Conservation (phyloP, 2,797 vertebrate species). For the Gastrophryne carolinensis region DNA sequence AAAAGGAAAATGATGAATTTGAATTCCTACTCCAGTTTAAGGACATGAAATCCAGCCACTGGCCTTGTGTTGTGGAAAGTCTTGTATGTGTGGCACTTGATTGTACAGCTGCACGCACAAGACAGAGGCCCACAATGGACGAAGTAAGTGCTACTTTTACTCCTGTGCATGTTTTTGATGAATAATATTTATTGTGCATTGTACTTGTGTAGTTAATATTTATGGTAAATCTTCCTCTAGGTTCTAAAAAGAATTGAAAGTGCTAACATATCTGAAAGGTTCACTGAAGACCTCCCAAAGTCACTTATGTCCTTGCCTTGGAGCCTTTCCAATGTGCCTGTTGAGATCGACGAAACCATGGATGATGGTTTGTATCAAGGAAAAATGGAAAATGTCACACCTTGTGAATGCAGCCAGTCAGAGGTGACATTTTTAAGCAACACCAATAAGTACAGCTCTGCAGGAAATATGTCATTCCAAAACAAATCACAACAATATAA, state of each 20-base stretch:
- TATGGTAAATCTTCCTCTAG: constrained; percentile 50
- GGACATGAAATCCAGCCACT: constrained; percentile 62
- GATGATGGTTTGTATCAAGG: constrained; percentile 1
- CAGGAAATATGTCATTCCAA: neutral
- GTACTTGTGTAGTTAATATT: neutral
- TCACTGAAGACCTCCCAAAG: constrained; percentile 59
- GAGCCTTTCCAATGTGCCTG: constrained; percentile 54
- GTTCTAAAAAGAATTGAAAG: constrained; percentile 61
- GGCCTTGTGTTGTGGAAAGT: constrained; percentile 60
- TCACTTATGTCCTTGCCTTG: constrained; percentile 59
- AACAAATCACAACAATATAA: neutral
- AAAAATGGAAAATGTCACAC: constrained; percentile 17
- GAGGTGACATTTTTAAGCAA: constrained; percentile 65
- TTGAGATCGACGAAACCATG: constrained; percentile 67
- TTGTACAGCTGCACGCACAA: constrained; percentile 56
- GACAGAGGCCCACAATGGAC: constrained; percentile 64
- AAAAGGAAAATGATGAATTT: constrained; percentile 66
- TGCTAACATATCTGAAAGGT: constrained; percentile 56
- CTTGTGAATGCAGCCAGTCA: constrained; percentile 68
- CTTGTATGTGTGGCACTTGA: constrained; percentile 64
- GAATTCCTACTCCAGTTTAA: constrained; percentile 66
- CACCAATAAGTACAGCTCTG: constrained; percentile 27
- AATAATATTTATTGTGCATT: too few relatives aligned
- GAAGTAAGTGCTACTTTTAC: constrained; percentile 59
- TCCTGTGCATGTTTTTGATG: too few relatives aligned